Conservation (phyloP, 2,113 vertebrate species). For the Burhinus bistriatus region DNA sequence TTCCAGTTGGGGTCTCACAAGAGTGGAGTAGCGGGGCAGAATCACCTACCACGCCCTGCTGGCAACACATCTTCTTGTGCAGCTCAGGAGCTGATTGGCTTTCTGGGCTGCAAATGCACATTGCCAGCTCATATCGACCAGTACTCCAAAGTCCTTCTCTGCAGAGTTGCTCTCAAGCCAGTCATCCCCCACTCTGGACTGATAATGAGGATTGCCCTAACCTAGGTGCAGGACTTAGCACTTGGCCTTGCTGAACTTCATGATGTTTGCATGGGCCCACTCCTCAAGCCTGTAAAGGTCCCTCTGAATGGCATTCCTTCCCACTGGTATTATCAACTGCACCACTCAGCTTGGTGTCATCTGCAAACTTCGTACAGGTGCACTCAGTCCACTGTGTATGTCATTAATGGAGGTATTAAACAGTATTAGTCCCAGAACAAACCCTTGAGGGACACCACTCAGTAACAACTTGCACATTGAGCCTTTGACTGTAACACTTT, state of each 20-base stretch:
- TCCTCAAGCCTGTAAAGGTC: neutral
- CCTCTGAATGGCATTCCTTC: neutral
- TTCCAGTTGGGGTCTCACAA: neutral
- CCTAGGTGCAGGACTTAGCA: neutral
- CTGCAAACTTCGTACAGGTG: neutral
- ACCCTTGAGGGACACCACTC: neutral
- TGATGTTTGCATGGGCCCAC: neutral
- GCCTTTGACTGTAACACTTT: neutral
- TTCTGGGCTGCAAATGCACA: neutral
- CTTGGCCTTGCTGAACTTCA: neutral
- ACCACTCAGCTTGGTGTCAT: neutral
- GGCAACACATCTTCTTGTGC: neutral
- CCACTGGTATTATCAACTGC: neutral
- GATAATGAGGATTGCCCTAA: neutral
- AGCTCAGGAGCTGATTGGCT: neutral
- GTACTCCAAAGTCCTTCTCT: neutral
- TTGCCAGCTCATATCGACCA: neutral
- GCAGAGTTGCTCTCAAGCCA: neutral
- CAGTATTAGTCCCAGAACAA: neutral
- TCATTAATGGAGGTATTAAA: neutral
- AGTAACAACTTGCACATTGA: neutral
- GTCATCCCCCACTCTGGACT: neutral
- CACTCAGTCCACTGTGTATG: neutral
- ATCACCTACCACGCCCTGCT: too few relatives aligned
- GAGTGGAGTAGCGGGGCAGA: neutral